Conservation (phyloP, 2,113 vertebrate species). For the Trogon melanurus region DNA sequence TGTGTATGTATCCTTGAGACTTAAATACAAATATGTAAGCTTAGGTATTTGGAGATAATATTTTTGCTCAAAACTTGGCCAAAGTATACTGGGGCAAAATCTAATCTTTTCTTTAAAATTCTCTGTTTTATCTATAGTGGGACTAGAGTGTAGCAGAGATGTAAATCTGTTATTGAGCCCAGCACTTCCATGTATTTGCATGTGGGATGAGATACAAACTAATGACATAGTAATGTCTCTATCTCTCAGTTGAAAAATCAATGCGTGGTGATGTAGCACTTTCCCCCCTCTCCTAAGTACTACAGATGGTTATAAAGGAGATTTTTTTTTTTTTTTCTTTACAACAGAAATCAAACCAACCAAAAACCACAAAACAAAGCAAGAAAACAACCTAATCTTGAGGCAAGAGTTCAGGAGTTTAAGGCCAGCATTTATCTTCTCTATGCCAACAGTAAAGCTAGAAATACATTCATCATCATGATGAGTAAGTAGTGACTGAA, state of each 20-base stretch:
- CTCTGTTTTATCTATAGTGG: not conserved
- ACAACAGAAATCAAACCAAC: no score
- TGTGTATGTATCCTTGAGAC: not conserved
- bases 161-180: not conserved
- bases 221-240: not conserved
- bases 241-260: not conserved
- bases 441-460: not conserved
- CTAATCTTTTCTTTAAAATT: not conserved
- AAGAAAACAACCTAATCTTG: not conserved
- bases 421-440: not conserved
- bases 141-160: not conserved
- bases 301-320: not conserved
- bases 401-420: not conserved
- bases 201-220: not conserved
- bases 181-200: not conserved
- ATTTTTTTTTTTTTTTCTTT: no score
- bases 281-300: not conserved
- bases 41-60: not conserved
- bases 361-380: not conserved
- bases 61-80: not conserved
- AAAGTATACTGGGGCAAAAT: not conserved
- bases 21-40: not conserved
- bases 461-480: not conserved
- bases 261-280: not conserved
- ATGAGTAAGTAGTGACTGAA: not conserved